Conservation (phyloP, 2,888 invertebrate species). For the Sphaeridia pumilis region DNA sequence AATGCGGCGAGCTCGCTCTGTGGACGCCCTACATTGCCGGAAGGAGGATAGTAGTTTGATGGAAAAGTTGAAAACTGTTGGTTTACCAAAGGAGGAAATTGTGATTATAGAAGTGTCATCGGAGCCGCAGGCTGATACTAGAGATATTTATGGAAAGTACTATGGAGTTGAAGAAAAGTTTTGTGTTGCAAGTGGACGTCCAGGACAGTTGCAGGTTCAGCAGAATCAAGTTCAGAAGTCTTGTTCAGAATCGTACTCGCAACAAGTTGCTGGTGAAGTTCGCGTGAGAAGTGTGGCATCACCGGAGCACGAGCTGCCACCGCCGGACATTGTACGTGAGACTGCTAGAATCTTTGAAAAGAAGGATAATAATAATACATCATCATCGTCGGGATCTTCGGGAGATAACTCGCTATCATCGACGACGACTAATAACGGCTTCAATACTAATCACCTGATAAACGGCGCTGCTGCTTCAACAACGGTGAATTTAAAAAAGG, state of each 20-base stretch:
- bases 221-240: not conserved
- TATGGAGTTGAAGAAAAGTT: slow-evolving; percentile 10
- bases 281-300: slow-evolving; percentile 19
- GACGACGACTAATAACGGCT: not conserved
- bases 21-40: slow-evolving; percentile 64
- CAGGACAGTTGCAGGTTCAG: too few relatives aligned
- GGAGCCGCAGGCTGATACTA: slow-evolving; percentile 22
- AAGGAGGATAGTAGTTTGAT: slow-evolving; percentile 33
- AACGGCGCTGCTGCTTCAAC: too few relatives aligned
- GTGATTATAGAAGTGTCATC: slow-evolving; percentile 36
- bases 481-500: slow-evolving; percentile 20
- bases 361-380: slow-evolving; percentile 39
- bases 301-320: slow-evolving; percentile 63
- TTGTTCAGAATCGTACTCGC: slow-evolving; percentile 9
- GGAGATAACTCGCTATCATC: too few relatives aligned
- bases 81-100: slow-evolving; percentile 35
- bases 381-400: too few relatives aligned
- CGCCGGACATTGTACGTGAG: slow-evolving; percentile 77
- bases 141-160: slow-evolving; percentile 6
- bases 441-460: not conserved
- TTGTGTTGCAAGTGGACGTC: not conserved
- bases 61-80: slow-evolving; percentile 35
- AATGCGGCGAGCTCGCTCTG: slow-evolving; percentile 73
- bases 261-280: slow-evolving; percentile 8
- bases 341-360: slow-evolving; percentile 75